phyloP scores from a whole-genome alignment of 2,113 vertebrate species.

The Rissa tridactyla region DNA sequence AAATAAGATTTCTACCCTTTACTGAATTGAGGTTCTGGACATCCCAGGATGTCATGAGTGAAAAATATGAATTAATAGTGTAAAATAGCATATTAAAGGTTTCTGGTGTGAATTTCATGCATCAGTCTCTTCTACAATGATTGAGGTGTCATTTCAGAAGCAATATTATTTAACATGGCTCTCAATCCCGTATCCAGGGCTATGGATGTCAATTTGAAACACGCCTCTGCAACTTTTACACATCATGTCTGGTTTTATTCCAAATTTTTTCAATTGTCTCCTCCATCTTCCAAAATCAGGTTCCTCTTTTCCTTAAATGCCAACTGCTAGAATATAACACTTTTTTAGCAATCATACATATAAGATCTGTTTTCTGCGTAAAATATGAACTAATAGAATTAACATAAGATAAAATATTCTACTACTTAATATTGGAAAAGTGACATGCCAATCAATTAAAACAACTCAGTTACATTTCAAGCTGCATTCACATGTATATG shows the following conservation, averaged over 20 bases:
- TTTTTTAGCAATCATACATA: slow-evolving; percentile 57
- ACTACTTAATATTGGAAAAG: slow-evolving; percentile 60
- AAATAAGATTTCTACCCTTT: neutral
- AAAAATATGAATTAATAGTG: neutral
- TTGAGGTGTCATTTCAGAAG: slow-evolving; percentile 11
- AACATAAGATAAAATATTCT: slow-evolving; percentile 51
- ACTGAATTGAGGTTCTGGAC: neutral
- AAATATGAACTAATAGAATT: slow-evolving; percentile 58
- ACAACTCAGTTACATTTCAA: neutral
- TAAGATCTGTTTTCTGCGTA: slow-evolving; percentile 58
- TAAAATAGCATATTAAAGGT: neutral
- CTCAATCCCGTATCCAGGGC: neutral
- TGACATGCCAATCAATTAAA: slow-evolving; percentile 48
- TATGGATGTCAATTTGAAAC: slow-evolving; percentile 48
- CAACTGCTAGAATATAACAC: slow-evolving; percentile 69
- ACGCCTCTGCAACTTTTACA: neutral
- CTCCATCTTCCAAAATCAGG: neutral
- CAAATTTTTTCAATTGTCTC: slow-evolving; percentile 16
- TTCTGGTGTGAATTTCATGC: neutral
- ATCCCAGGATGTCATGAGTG: neutral
- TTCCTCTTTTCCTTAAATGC: slow-evolving; percentile 35
- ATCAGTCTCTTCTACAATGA: neutral
- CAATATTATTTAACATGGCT: neutral
- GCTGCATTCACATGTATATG: neutral
- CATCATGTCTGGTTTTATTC: slow-evolving; percentile 9